Evolutionary conservation across 2,797 vertebrate genomes (phyloP), one percentile per base, ranked within the genome.

Genomic region (Poecilia gillii): DNA sequence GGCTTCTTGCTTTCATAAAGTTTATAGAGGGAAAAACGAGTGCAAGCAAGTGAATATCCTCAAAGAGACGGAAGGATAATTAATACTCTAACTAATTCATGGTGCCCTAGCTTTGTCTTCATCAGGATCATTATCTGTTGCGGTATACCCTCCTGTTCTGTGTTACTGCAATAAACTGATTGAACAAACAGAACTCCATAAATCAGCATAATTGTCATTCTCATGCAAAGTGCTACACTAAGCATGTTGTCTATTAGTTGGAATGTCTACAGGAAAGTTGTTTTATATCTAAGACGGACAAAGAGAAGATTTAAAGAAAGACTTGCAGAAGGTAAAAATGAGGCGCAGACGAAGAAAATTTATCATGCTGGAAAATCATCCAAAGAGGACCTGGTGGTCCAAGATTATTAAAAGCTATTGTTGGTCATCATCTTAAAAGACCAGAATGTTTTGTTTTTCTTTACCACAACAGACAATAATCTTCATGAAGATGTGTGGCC

Each of bases 61-160:
- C n/a, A 28, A 59, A 59, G 57, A 59, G 4, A 14, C 12, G 5
- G n/a, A 14, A 59, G 57, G 57, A 59, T 28, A 59, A 59, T 59
- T 28, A 28, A 59, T 59, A 59, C 28, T 59, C 57, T 59, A 28
- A 59, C n/a, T 28, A 59, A 59, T 59, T 14, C n/a, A 14, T 59
- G 55, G n/a, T 28, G 55, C 55, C 55, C 55, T 59, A 59, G n/a
- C 57, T 59, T 59, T 31, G n/a, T 59, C 57, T 59, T 59, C n/a
- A 59, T 59, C 57, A 31, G 57, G 11, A 59, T 31, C 28, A 59
- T 31, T 31, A 6, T 59, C n/a, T 59, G n/a, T 31, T 59, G 57
- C 28, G 4, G 57, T 57, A 57, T 28, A 28, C 11, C 55, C 11
- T 28, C n/a, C n/a, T 57, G 55, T 57, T 57, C 55, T 28, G 55